A percentile compares a stretch with the other conserved stretches of the same genome.
Evolutionary conservation across 1,140 invertebrate genomes (phyloP).

Genomic region (Asbolus verrucosus): DNA sequence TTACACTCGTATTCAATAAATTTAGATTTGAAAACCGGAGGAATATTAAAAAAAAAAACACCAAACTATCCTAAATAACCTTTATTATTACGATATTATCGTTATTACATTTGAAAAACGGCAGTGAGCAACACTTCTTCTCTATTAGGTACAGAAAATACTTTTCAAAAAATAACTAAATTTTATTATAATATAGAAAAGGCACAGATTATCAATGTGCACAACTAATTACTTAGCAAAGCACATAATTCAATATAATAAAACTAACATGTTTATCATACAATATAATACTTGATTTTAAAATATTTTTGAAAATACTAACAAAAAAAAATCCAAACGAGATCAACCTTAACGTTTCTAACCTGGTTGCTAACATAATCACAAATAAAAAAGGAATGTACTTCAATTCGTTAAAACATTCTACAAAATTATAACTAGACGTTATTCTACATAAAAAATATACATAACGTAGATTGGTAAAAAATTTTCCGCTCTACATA

Average conservation of each 20-base stretch:
- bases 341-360: slow-evolving; percentile 9
- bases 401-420: slow-evolving; percentile 3
- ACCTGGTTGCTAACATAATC: slow-evolving; percentile 12
- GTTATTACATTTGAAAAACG: slow-evolving; percentile 10
- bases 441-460: slow-evolving; percentile 12
- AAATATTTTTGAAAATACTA: slow-evolving; percentile 31
- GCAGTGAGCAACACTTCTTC: slow-evolving; percentile 22
- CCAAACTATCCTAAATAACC: background rate
- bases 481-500: background rate
- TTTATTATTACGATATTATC: slow-evolving; percentile 13
- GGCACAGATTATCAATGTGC: slow-evolving; percentile 11
- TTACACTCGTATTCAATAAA: too few species aligned
- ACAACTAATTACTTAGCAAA: slow-evolving; percentile 1
- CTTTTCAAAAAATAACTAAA: background rate
- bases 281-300: slow-evolving; percentile 20
- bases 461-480: slow-evolving; percentile 11
- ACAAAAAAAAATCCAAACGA: slow-evolving; percentile 10
- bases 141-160: slow-evolving; percentile 12
- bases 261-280: slow-evolving; percentile 19
- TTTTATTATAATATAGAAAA: slow-evolving; percentile 7
- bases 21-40: too few species aligned
- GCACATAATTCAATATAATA: slow-evolving; percentile 1
- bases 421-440: slow-evolving; percentile 8
- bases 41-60: too few species aligned
- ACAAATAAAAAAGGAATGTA: slow-evolving; percentile 34